These are phyloP conservation scores for Brenthis daphne DNA, from an alignment of 2,888 invertebrate genomes.

Conservation along the genomic window DNA sequence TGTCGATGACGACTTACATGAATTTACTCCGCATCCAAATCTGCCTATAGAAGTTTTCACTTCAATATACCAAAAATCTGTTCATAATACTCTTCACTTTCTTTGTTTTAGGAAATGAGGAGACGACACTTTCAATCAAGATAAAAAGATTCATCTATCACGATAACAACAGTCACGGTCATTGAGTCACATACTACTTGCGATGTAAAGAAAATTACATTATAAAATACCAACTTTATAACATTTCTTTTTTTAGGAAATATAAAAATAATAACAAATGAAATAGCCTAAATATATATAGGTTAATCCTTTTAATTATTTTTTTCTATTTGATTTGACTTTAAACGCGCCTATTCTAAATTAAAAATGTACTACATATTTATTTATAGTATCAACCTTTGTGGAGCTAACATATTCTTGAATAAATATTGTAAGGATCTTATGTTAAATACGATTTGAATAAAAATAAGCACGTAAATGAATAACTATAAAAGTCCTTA, in stretches of 20 bases:
- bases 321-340: too few species aligned
- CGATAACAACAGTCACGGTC: slow-evolving; percentile 36
- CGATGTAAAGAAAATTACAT: background rate
- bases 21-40: too few species aligned
- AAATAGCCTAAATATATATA: too few species aligned
- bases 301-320: too few species aligned
- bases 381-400: too few species aligned
- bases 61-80: background rate
- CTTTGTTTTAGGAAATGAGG: slow-evolving; percentile 43
- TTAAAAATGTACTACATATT: too few species aligned
- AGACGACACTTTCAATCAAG: slow-evolving; percentile 38
- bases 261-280: background rate
- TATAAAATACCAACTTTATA: background rate
- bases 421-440: too few species aligned
- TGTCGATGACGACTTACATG: too few species aligned
- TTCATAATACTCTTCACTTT: background rate
- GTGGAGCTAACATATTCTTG: too few species aligned
- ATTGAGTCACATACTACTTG: slow-evolving; percentile 7
- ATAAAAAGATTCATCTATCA: slow-evolving; percentile 39
- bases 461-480: background rate
- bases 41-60: too few species aligned
- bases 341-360: too few species aligned
- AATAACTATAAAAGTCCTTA: too few species aligned
- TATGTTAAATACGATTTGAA: background rate
- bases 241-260: background rate